Conservation (phyloP, 2,797 vertebrate species). For the Cephalopachus bancanus region DNA sequence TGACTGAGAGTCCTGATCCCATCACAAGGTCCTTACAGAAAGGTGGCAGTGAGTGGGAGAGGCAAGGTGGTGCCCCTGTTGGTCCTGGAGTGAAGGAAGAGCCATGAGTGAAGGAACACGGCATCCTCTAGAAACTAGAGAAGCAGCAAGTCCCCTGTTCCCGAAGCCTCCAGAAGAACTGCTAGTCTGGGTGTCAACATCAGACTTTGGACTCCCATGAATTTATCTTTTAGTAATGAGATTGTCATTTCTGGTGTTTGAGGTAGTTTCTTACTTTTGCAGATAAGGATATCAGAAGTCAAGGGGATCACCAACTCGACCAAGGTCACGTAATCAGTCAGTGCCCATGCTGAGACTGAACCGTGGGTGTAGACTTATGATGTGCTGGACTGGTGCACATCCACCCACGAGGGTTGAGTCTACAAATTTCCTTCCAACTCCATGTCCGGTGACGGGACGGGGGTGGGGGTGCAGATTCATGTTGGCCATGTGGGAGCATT, state of each 20-base stretch:
- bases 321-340: background rate
- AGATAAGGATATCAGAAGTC: background rate
- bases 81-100: background rate
- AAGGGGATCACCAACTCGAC: background rate
- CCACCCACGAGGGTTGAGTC: background rate
- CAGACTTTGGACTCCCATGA: background rate
- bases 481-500: background rate
- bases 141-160: background rate
- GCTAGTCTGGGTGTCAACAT: background rate
- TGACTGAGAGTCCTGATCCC: background rate
- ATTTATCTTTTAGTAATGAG: background rate
- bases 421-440: no score
- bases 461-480: no score
- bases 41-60: background rate
- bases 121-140: background rate
- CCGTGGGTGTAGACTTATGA: background rate
- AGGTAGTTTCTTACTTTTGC: background rate
- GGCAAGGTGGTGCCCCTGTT: background rate
- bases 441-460: rapidly evolving
- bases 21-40: background rate
- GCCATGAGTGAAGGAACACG: background rate
- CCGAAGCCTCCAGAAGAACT: background rate
- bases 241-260: background rate
- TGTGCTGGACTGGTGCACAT: no score
- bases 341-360: no score